phyloP scores from a whole-genome alignment of 2,888 invertebrate genomes.

The Hypolimnas misippus region DNA sequence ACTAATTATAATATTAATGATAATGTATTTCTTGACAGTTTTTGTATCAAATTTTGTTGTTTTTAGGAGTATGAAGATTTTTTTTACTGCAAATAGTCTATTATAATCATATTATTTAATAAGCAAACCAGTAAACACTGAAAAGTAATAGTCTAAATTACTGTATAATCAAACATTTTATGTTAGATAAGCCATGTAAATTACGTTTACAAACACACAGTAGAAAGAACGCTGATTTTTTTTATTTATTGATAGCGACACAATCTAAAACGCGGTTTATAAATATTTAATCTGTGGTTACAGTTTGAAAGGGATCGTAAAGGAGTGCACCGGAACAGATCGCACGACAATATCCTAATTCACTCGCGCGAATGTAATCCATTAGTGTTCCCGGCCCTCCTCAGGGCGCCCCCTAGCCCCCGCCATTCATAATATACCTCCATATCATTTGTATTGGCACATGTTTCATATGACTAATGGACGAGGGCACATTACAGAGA shows the following conservation, averaged over 20 bases:
- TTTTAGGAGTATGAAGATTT: no score
- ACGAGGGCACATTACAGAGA: constrained; percentile 70
- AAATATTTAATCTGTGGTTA: constrained; percentile 49
- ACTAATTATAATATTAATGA: no score
- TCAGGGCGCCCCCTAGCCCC: constrained; percentile 56
- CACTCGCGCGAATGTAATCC: constrained; percentile 83
- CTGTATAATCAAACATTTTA: no score
- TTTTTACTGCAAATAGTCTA: no score
- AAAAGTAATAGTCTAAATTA: no score
- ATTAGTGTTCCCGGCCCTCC: constrained; percentile 67
- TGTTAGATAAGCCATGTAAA: no score
- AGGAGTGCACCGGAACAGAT: constrained; percentile 82
- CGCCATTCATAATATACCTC: constrained; percentile 80
- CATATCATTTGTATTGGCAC: constrained; percentile 84
- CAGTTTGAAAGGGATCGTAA: constrained; percentile 58
- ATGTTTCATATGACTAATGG: constrained; percentile 84
- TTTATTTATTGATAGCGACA: background rate
- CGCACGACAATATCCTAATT: constrained; percentile 83
- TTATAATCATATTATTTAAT: no score
- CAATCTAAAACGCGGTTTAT: constrained; percentile 27
- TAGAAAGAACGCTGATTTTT: background rate
- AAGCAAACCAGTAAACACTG: no score
- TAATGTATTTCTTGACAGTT: no score
- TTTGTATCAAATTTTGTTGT: no score
- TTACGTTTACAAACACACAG: background rate